phyloP scores from a whole-genome alignment of 2,888 invertebrate genomes.

The Syrista parreyssii region DNA sequence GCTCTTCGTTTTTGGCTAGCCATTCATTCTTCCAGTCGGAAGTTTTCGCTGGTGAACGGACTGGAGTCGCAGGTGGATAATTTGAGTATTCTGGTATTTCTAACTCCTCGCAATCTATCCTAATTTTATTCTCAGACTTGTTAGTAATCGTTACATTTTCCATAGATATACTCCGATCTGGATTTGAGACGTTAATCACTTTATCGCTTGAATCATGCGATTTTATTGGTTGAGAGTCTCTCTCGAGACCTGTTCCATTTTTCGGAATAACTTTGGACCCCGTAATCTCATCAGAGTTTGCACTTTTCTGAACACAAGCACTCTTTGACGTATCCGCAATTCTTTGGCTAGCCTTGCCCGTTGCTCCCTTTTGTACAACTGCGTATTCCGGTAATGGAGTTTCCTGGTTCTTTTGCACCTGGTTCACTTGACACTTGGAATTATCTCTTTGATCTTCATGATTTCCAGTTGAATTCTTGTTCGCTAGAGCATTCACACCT shows the following conservation, averaged over 20 bases:
- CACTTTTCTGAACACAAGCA: not conserved
- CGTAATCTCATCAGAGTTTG: not conserved
- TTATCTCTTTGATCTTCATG: conserved; percentile 30
- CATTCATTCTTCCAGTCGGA: conserved; percentile 61
- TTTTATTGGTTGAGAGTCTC: conserved; percentile 36
- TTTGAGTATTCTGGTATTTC: conserved; percentile 46
- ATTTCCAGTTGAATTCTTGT: conserved; percentile 36
- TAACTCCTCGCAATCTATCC: conserved; percentile 41
- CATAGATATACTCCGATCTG: conserved; percentile 44
- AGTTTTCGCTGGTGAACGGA: conserved; percentile 54
- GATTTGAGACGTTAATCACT: conserved; percentile 44
- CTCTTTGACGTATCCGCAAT: conserved; percentile 26
- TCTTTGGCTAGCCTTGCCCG: conserved; percentile 26
- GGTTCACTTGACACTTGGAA: not conserved
- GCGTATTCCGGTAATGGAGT: conserved; percentile 54
- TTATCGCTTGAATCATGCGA: conserved; percentile 35
- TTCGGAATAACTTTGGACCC: not conserved
- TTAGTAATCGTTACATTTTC: conserved; percentile 35
- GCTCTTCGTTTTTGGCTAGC: conserved; percentile 60
- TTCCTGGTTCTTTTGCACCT: conserved; percentile 33
- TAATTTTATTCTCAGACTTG: conserved; percentile 27
- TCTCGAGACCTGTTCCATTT: conserved; percentile 25
- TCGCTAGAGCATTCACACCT: conserved; percentile 23
- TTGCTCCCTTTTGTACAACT: conserved; percentile 53
- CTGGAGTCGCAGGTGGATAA: conserved; percentile 40